Evolutionary conservation across 2,888 invertebrate species (phyloP).

Genomic region (Aromia moschata): DNA sequence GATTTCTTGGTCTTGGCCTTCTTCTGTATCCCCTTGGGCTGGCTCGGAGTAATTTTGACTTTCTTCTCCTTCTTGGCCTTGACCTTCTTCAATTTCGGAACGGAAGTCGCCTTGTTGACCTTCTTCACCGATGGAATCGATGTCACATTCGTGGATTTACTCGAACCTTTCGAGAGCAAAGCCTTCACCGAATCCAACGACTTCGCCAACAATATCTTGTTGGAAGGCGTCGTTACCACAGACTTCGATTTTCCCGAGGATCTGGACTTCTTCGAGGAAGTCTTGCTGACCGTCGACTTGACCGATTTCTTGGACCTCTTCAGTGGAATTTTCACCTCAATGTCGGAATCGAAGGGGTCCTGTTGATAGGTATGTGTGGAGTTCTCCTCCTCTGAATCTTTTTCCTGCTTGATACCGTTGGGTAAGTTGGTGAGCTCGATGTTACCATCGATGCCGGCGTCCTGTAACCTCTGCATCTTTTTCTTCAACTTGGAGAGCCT

Average conservation of each 20-base stretch:
- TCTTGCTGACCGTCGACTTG: background rate
- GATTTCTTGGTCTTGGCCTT: constrained; percentile 32
- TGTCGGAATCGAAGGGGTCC: constrained; percentile 25
- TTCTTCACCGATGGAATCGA: background rate
- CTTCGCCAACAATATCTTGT: constrained; percentile 30
- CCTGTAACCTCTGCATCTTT: constrained; percentile 64
- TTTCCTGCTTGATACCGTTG: constrained; percentile 38
- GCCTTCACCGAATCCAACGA: constrained; percentile 35
- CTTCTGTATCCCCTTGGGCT: background rate
- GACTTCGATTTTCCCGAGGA: constrained; percentile 2
- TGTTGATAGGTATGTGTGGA: background rate
- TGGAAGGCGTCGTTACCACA: background rate
- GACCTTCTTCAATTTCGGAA: background rate
- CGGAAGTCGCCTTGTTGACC: constrained; percentile 11
- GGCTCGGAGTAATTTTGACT: too few relatives aligned
- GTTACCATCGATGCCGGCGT: constrained; percentile 66
- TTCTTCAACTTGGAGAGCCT: constrained; percentile 62
- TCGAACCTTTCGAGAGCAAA: constrained; percentile 17
- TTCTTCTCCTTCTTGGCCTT: too few relatives aligned
- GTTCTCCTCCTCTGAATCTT: background rate
- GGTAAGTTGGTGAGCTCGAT: constrained; percentile 66
- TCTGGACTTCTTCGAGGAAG: background rate
- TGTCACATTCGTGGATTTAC: background rate
- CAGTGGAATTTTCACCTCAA: constrained; percentile 26
- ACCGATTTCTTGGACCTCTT: constrained; percentile 25